Evolutionary conservation across 2,113 vertebrate species (phyloP), one percentile per base, ranked within the genome.

Genomic region (Eupsittula cactorum): DNA sequence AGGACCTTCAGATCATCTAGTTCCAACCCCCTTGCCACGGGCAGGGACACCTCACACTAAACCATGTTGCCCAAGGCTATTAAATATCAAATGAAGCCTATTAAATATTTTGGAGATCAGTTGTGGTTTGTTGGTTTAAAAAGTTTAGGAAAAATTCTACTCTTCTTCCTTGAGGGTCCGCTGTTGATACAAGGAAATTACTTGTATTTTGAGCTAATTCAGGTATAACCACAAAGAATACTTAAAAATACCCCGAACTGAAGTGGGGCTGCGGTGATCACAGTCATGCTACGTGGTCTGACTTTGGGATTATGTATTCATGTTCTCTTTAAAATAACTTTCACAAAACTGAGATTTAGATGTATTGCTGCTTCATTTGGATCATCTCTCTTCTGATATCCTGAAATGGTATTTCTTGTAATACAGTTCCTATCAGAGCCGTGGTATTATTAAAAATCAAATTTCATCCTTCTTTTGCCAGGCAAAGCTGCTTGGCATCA

Each of bases 401-500:
- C 47, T 80, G 87, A 53, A 94, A 93, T 67, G 39, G 25, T 85
- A 49, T 90, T 91, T 91, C 35, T 78, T 81, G 64, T 91, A 83
- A 53, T 49, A n/a, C 41, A 68, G 73, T 70, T 82, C 25, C 71
- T 94, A 31, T 89, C 73, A 82, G 75, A 93, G 50, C 27, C 12
- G 20, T 53, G 63, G 17, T 75, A 44, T 89, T 95, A 91, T 85
- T 87, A 71, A 94, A 93, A 96, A 90, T 63, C 19, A 75, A 84
- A 67, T 86, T 65, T 80, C 3, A 13, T 49, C 1, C 2, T 60
- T 37, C 41, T 91, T 91, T 71, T 28, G 4, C 62, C 44, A 93
- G 67, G 75, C 86, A 94, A 65, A 87, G 42, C 90, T 95, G 78
- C 84, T 94, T 96, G 88, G 89, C 81, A 88, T 78, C 86, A 87